These are phyloP conservation scores for Echiichthys vipera DNA, from an alignment of 2,797 vertebrate genomes.

Conservation along the genomic window DNA sequence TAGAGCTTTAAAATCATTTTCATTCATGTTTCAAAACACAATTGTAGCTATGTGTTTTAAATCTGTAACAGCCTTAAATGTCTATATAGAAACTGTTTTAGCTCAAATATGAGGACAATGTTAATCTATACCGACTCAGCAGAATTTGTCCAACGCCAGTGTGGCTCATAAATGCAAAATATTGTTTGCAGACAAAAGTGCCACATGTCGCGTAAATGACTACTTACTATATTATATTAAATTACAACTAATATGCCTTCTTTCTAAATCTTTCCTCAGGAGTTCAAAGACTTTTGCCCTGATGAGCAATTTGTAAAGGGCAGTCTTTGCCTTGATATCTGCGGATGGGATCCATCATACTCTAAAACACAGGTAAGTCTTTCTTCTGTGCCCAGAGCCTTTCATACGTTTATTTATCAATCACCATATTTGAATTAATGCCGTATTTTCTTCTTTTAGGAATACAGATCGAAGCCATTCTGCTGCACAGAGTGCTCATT, in stretches of 20 bases:
- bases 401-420: not conserved
- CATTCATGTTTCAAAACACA: not conserved
- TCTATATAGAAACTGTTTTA: not conserved
- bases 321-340: slow-evolving; percentile 92
- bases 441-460: slow-evolving; percentile 79
- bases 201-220: not conserved
- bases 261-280: slow-evolving; percentile 78
- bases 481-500: slow-evolving; percentile 98
- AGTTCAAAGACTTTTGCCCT: slow-evolving; percentile 96
- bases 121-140: not conserved
- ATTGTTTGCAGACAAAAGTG: not conserved
- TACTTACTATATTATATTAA: not conserved
- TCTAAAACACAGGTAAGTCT: slow-evolving; percentile 95
- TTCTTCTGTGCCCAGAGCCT: not conserved
- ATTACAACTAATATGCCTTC: not conserved
- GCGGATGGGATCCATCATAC: slow-evolving; percentile 94
- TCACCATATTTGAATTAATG: slow-evolving; percentile 4
- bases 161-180: not conserved
- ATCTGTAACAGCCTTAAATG: not conserved
- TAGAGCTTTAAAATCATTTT: not conserved
- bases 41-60: not conserved
- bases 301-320: slow-evolving; percentile 95
- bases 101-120: not conserved
- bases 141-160: not conserved
- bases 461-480: slow-evolving; percentile 98